phyloP scores from a whole-genome alignment of 92 coral and sea anemone genomes.

The Actinernus sp. region DNA sequence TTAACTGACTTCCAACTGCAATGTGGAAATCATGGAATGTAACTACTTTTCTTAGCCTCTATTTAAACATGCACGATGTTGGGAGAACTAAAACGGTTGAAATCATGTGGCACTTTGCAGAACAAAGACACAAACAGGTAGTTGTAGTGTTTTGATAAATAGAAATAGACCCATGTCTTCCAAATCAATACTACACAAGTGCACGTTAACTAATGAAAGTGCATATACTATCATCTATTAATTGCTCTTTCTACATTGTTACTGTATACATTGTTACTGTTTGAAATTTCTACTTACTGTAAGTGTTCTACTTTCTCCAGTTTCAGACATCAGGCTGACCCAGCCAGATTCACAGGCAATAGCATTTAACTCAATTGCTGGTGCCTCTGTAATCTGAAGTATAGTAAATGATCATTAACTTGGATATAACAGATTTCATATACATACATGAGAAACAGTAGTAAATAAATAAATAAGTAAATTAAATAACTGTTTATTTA shows the following conservation, averaged over 20 bases:
- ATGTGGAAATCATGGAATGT: no score
- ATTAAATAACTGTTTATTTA: no score
- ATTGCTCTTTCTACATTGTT: not conserved
- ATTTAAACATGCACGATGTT: no score
- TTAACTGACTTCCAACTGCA: slow-evolving; percentile 4
- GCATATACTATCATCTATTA: no score
- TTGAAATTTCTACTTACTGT: slow-evolving; percentile 7
- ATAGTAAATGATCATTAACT: not conserved
- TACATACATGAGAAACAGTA: not conserved
- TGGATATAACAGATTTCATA: no score
- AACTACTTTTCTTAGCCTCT: no score
- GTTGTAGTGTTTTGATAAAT: not conserved
- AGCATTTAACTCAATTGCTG: slow-evolving; percentile 35
- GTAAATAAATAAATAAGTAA: no score
- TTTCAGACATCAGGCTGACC: slow-evolving; percentile 27
- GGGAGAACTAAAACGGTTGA: no score
- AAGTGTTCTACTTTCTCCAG: slow-evolving; percentile 43
- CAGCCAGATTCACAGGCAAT: slow-evolving; percentile 35
- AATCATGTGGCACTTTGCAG: no score
- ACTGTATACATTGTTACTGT: not conserved
- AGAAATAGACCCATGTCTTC: no score
- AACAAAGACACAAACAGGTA: slow-evolving; percentile 1
- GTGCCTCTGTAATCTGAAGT: slow-evolving; percentile 46
- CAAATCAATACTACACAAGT: no score
- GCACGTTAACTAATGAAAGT: no score